phyloP scores from a whole-genome alignment of 2,888 invertebrate genomes.

The Abrostola triplasia region DNA sequence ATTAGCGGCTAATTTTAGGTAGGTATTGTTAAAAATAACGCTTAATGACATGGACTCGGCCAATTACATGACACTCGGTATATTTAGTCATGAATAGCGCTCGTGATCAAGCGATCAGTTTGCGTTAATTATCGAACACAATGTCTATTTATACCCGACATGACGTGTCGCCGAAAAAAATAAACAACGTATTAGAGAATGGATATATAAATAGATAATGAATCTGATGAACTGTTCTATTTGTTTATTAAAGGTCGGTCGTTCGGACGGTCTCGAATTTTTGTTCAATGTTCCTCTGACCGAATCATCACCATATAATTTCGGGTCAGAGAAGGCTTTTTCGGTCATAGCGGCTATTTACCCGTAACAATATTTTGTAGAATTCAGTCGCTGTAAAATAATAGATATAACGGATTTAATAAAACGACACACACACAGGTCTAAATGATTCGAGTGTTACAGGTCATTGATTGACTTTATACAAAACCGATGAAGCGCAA shows the following conservation, averaged over 20 bases:
- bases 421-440: not conserved
- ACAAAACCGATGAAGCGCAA: conserved; percentile 20
- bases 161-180: conserved; percentile 22
- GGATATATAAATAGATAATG: conserved; percentile 9
- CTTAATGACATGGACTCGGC: conserved; percentile 32
- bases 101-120: conserved; percentile 37
- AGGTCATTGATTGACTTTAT: conserved; percentile 30
- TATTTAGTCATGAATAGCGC: conserved; percentile 21
- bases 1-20: conserved; percentile 46
- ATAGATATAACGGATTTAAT: not conserved
- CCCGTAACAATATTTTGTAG: not conserved
- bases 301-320: too few relatives aligned
- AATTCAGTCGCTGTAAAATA: not conserved
- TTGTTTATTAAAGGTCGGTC: conserved; percentile 3
- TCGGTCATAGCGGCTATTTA: not conserved
- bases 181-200: conserved; percentile 21
- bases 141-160: conserved; percentile 25
- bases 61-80: conserved; percentile 26
- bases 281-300: too few relatives aligned
- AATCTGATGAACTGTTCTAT: conserved; percentile 4
- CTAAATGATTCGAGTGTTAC: conserved; percentile 9
- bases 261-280: not conserved
- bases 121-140: conserved; percentile 13
- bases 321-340: too few relatives aligned
- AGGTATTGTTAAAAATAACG: conserved; percentile 36